Percentiles rank a stretch among this genome's conserved stretches.
Conservation (phyloP, 2,113 vertebrate species). For the Lichenostomus cassidix region DNA sequence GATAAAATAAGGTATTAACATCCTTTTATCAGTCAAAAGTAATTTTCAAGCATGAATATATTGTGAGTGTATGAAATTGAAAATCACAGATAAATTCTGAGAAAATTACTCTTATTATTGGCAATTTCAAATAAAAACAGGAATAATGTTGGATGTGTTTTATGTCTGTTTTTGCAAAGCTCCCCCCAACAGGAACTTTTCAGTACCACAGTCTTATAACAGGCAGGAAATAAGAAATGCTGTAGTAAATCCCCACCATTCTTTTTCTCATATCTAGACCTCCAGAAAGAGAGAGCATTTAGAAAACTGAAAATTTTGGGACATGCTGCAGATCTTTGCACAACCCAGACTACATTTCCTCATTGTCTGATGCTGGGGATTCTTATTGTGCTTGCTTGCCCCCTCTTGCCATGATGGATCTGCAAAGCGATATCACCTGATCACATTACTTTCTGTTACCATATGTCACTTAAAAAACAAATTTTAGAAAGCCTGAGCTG, state of each 20-base stretch:
- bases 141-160: neutral
- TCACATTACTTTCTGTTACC: slow-evolving; percentile 21
- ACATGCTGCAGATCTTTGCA: neutral
- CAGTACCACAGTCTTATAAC: neutral
- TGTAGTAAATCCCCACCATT: neutral
- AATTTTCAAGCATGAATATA: slow-evolving; percentile 36
- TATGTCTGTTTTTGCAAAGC: slow-evolving; percentile 2
- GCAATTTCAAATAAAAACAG: slow-evolving; percentile 30
- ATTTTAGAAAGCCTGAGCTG: slow-evolving; percentile 11
- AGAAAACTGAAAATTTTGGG: neutral
- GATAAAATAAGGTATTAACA: slow-evolving; percentile 44
- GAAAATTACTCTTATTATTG: neutral
- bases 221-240: neutral
- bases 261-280: neutral
- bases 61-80: slow-evolving; percentile 23
- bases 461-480: slow-evolving; percentile 1
- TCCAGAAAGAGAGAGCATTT: neutral
- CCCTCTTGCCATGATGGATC: neutral
- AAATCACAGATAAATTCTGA: neutral
- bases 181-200: neutral
- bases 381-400: neutral
- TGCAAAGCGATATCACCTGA: neutral
- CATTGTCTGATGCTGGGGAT: neutral
- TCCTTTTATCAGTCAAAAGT: slow-evolving; percentile 33
- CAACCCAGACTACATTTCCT: neutral